Evolutionary conservation across 2,113 vertebrate genomes (phyloP).

Genomic region (Halichoerus grypus): DNA sequence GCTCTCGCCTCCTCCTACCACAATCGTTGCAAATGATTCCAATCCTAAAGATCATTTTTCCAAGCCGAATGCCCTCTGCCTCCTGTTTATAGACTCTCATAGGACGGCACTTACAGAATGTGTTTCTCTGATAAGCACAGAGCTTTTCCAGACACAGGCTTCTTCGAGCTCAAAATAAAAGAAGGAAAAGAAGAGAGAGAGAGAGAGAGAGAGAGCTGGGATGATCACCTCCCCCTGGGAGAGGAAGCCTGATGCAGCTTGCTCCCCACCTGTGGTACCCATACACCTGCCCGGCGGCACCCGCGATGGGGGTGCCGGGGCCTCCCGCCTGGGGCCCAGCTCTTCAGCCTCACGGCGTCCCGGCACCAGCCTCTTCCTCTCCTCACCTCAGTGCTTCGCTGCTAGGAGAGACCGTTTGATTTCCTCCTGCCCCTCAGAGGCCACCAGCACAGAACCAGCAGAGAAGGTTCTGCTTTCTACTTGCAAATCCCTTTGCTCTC

Average conservation of each 20-base stretch:
- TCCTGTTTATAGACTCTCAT: neutral
- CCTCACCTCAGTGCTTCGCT: fast-evolving
- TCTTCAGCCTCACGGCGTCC: fast-evolving
- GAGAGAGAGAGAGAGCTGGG: neutral
- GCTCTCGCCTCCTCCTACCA: neutral
- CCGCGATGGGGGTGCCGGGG: neutral
- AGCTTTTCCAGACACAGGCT: neutral
- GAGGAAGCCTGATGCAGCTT: too few species aligned
- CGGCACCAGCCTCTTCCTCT: neutral
- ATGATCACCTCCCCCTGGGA: neutral
- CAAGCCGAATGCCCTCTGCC: neutral
- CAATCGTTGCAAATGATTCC: neutral
- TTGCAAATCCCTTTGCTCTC: neutral
- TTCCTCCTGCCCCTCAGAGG: neutral
- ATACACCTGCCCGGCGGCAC: neutral
- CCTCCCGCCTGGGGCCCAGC: neutral
- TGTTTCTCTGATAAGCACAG: neutral
- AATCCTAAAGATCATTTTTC: neutral
- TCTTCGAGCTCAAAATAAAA: neutral
- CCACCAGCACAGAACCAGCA: neutral
- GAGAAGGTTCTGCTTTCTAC: neutral
- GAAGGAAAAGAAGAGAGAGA: neutral
- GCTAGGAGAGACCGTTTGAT: neutral
- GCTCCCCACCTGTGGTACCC: neutral
- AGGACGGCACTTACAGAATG: neutral